Conservation (phyloP, 2,113 vertebrate genomes). For the Cairina moschata region DNA sequence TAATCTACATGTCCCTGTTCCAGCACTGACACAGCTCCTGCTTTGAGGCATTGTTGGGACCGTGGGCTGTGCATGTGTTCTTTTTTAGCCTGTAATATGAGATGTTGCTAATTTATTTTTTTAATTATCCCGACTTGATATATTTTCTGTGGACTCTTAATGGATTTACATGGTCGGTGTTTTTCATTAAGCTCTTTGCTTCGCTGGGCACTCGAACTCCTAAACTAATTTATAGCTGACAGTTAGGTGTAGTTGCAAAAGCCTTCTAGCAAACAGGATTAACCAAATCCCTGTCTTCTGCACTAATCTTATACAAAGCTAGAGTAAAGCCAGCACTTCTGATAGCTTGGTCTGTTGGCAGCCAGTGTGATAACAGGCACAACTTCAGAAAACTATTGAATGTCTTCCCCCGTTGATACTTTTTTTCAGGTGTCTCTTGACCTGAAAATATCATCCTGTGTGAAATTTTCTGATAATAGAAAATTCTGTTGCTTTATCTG, state of each 20-base stretch:
- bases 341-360: neutral
- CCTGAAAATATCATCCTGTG: neutral
- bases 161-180: neutral
- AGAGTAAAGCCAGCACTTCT: constrained; percentile 35
- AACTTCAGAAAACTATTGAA: neutral
- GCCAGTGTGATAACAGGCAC: neutral
- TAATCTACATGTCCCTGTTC: constrained; percentile 14
- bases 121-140: neutral
- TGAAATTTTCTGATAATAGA: neutral
- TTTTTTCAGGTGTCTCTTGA: neutral
- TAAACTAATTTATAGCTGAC: constrained; percentile 36
- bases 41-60: constrained; percentile 12
- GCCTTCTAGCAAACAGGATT: constrained; percentile 39
- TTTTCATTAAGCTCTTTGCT: constrained; percentile 29
- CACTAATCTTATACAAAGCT: constrained; percentile 23
- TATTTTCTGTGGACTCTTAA: neutral
- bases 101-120: neutral
- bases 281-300: constrained; percentile 40
- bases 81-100: neutral
- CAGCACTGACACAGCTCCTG: neutral
- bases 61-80: neutral
- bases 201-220: neutral
- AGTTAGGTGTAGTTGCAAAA: constrained; percentile 6
- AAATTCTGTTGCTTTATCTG: neutral
- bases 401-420: neutral